phyloP scores from a whole-genome alignment of 2,797 vertebrate genomes.

The Pseudochromis fuscus region DNA sequence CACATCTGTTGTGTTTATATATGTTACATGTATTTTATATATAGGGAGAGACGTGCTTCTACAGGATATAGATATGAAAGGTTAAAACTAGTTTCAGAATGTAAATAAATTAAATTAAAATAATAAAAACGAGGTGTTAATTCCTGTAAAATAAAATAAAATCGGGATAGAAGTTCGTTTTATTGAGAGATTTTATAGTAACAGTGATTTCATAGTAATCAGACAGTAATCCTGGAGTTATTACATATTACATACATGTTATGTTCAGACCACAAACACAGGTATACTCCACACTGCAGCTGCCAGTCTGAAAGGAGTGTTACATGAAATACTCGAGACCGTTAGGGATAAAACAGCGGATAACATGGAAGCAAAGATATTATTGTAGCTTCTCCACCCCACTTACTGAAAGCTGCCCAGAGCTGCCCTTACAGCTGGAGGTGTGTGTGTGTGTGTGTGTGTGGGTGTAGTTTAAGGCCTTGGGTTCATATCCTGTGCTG shows the following conservation, averaged over 20 bases:
- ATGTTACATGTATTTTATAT: not conserved
- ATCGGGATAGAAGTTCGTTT: no score
- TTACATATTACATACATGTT: no score
- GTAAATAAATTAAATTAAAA: not conserved
- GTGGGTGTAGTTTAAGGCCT: constrained; percentile 35
- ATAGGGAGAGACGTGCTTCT: not conserved
- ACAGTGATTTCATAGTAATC: no score
- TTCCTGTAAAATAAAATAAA: not conserved
- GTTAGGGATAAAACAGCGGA: constrained; percentile 87
- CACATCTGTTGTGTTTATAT: not conserved
- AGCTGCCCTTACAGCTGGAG: constrained; percentile 55
- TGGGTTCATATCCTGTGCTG: constrained; percentile 54
- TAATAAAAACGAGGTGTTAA: not conserved
- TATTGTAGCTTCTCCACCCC: constrained; percentile 91
- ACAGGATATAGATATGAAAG: not conserved
- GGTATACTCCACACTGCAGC: constrained; percentile 6
- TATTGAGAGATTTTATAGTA: no score
- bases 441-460: constrained; percentile 25
- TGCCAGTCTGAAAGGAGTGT: constrained; percentile 19
- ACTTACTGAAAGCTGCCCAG: constrained; percentile 91
- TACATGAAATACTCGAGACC: constrained; percentile 40
- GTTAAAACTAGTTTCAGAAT: not conserved
- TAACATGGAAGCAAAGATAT: constrained; percentile 90
- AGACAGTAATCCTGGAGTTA: not conserved
- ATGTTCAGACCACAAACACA: constrained; percentile 10